These are phyloP conservation scores for Sisor rabdophorus DNA, from an alignment of 2,113 vertebrate species.

Conservation along the genomic window DNA sequence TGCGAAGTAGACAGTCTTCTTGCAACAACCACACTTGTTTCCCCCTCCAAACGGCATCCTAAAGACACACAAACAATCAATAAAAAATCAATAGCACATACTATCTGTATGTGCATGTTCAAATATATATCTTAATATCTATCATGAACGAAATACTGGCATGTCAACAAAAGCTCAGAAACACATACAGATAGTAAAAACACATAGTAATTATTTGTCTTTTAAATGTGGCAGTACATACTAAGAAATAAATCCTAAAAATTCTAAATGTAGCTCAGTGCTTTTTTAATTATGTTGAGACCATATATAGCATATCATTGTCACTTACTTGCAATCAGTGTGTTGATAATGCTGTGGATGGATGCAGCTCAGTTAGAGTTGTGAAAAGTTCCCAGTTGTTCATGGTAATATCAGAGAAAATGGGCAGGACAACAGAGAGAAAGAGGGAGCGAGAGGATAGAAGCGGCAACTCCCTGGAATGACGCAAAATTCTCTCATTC, in stretches of 20 bases:
- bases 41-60: conserved; percentile 84
- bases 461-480: conserved; percentile 42
- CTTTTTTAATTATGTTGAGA: not conserved
- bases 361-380: conserved; percentile 8
- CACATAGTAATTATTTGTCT: too few species aligned
- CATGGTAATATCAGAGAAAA: conserved; percentile 9
- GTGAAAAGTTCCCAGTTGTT: conserved; percentile 11
- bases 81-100: not conserved
- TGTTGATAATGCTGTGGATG: not conserved
- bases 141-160: not conserved
- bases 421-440: not conserved
- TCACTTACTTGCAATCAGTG: conserved; percentile 36
- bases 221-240: not conserved
- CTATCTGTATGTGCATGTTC: too few species aligned
- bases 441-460: conserved; percentile 35
- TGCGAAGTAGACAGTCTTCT: conserved; percentile 85
- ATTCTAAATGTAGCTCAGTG: not conserved
- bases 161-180: not conserved
- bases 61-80: conserved; percentile 33
- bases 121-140: not conserved
- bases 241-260: not conserved
- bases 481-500: conserved; percentile 47
- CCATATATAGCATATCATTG: not conserved
- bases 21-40: conserved; percentile 88
- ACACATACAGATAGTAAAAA: too few species aligned